phyloP scores from a whole-genome alignment of 2,797 vertebrate genomes.

The Artibeus lituratus region DNA sequence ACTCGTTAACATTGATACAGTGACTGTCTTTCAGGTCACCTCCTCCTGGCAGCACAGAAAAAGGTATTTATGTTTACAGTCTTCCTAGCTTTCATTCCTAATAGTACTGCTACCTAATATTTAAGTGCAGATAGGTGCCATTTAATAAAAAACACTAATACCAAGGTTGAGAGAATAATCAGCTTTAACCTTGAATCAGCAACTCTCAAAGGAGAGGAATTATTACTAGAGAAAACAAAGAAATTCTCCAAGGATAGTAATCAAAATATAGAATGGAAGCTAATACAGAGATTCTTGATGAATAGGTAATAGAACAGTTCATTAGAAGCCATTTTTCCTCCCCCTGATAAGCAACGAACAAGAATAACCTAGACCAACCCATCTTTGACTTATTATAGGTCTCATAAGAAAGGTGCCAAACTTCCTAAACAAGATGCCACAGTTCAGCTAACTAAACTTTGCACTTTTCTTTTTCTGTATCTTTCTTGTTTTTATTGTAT shows the following conservation, averaged over 20 bases:
- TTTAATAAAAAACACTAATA: constrained; percentile 50
- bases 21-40: constrained; percentile 58
- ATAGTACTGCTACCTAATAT: constrained; percentile 50
- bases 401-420: background rate
- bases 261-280: constrained; percentile 2
- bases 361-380: background rate
- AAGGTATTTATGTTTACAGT: constrained; percentile 53
- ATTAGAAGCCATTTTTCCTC: background rate
- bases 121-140: constrained; percentile 52
- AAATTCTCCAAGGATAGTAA: background rate
- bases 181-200: constrained; percentile 54
- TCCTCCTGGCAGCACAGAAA: constrained; percentile 22
- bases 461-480: background rate
- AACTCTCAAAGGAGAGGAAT: constrained; percentile 36
- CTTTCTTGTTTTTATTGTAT: background rate
- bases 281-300: background rate
- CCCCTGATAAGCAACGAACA: background rate
- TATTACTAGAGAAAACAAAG: constrained; percentile 12
- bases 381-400: background rate
- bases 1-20: constrained; percentile 50
- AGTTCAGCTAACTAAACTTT: constrained; percentile 21
- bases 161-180: constrained; percentile 23
- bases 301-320: background rate
- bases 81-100: constrained; percentile 41
- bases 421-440: background rate